Evolutionary conservation across 2,113 vertebrate genomes (phyloP).

Genomic region (Amblyopsis rosae): DNA sequence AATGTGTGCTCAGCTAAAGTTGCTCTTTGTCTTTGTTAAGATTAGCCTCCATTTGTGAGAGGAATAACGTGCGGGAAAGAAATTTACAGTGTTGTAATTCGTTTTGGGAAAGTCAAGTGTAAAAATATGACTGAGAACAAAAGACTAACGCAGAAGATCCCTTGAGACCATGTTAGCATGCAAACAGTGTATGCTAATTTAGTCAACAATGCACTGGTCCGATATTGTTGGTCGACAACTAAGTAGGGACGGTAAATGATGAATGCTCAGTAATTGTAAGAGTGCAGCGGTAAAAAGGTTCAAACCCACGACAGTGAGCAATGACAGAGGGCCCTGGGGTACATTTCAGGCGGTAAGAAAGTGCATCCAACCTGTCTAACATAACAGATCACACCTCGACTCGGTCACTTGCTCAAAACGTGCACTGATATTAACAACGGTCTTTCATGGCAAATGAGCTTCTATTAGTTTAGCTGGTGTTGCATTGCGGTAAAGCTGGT

Average conservation of each 20-base stretch:
- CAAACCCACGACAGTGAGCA: slow-evolving; percentile 84
- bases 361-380: slow-evolving; percentile 80
- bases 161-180: not conserved
- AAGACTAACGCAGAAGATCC: not conserved
- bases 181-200: not conserved
- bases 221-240: slow-evolving; percentile 43
- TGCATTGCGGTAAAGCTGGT: slow-evolving; percentile 3
- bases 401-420: slow-evolving; percentile 78
- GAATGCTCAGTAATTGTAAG: slow-evolving; percentile 77
- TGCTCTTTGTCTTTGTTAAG: no score
- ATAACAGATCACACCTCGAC: slow-evolving; percentile 87
- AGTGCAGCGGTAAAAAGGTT: slow-evolving; percentile 82
- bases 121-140: not conserved
- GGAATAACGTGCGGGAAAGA: no score
- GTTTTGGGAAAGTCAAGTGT: no score
- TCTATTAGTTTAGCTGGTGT: slow-evolving; percentile 18
- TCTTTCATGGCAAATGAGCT: slow-evolving; percentile 59
- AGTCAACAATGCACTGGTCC: slow-evolving; percentile 14
- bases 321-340: slow-evolving; percentile 80
- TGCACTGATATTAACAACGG: slow-evolving; percentile 65
- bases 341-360: slow-evolving; percentile 81
- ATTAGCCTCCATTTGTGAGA: no score
- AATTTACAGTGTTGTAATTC: no score
- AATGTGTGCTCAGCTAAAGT: no score
- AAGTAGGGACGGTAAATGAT: slow-evolving; percentile 70